Conservation (phyloP, 2,888 invertebrate genomes). For the Leucoma salicis region DNA sequence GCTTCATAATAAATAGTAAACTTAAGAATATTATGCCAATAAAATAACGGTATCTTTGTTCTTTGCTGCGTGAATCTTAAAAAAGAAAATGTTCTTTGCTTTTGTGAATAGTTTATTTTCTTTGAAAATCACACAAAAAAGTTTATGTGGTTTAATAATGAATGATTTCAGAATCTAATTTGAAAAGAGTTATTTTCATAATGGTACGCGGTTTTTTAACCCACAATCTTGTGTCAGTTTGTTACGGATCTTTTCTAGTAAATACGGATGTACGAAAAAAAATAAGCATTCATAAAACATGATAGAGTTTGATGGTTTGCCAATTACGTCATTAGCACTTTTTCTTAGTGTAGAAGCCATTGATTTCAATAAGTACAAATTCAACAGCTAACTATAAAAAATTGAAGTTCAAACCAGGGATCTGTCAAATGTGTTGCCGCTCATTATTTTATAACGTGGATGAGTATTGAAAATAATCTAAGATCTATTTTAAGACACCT, state of each 20-base stretch:
- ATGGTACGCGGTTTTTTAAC: background rate
- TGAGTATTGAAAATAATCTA: too few species aligned
- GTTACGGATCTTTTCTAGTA: background rate
- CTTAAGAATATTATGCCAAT: background rate
- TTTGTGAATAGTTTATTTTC: background rate
- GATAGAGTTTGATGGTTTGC: too few species aligned
- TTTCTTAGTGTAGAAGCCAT: too few species aligned
- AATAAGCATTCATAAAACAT: too few species aligned
- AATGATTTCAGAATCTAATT: conserved; percentile 8
- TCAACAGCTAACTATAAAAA: too few species aligned
- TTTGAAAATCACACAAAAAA: conserved; percentile 4
- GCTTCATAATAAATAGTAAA: background rate
- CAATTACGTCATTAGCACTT: too few species aligned
- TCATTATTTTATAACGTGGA: too few species aligned
- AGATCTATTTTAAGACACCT: too few species aligned
- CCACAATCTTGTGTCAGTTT: background rate
- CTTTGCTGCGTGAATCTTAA: background rate
- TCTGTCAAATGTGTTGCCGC: too few species aligned
- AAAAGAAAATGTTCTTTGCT: conserved; percentile 1
- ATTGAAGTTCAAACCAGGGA: too few species aligned
- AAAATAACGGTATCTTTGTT: background rate
- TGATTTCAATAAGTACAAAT: too few species aligned
- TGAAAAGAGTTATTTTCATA: conserved; percentile 13
- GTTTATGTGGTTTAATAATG: conserved; percentile 7
- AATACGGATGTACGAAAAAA: background rate